Evolutionary conservation across 2,113 vertebrate genomes (phyloP).

Genomic region (Asarcornis scutulata): DNA sequence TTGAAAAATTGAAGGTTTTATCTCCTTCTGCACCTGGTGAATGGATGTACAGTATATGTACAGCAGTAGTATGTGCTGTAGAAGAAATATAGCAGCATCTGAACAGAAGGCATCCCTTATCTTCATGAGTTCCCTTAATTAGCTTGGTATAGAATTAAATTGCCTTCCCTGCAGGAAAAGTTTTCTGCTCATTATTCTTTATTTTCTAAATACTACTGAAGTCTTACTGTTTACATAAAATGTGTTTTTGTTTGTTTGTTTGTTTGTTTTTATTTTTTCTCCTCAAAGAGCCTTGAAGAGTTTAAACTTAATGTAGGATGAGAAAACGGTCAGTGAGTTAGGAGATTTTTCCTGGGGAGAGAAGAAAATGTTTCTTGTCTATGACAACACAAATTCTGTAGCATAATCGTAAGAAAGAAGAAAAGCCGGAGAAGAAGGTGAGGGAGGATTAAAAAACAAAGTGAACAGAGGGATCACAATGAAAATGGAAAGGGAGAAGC

Average conservation of each 20-base stretch:
- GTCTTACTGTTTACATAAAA: background rate
- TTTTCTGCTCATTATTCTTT: conserved; percentile 9
- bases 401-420: background rate
- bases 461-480: background rate
- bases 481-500: background rate
- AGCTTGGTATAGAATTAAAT: background rate
- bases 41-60: background rate
- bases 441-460: background rate
- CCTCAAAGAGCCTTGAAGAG: background rate
- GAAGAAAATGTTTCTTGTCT: background rate
- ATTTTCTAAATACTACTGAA: background rate
- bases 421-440: background rate
- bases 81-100: background rate
- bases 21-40: conserved; percentile 14
- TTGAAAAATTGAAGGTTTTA: background rate
- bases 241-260: background rate
- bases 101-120: conserved; percentile 54
- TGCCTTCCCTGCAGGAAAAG: background rate
- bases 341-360: background rate
- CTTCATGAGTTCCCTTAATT: conserved; percentile 50
- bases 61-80: background rate
- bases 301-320: background rate
- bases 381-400: background rate
- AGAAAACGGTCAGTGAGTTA: background rate
- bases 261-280: background rate